Base-by-base conservation (phyloP, 2,888 invertebrate species). In the Lottia gigantea region DNA sequence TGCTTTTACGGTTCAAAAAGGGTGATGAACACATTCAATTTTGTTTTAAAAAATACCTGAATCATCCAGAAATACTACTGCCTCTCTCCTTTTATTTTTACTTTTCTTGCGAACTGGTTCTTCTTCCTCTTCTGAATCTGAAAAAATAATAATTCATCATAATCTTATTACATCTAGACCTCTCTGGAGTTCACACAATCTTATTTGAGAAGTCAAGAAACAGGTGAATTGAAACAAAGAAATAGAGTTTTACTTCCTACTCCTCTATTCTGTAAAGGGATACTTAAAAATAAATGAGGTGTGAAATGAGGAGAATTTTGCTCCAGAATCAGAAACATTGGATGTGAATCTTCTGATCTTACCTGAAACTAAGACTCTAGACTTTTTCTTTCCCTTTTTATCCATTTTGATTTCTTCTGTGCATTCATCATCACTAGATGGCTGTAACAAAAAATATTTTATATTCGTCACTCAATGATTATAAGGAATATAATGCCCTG, bases 11-110 rank as follows among this genome's bases (percentile, higher is more conserved):
- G n/a, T n/a, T n/a, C n/a, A n/a, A n/a, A n/a, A n/a, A n/a, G n/a
- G n/a, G n/a, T n/a, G n/a, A n/a, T n/a, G n/a, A n/a, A n/a, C n/a
- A n/a, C n/a, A n/a, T n/a, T n/a, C n/a, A n/a, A n/a, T n/a, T n/a
- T n/a, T n/a, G n/a, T n/a, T n/a, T n/a, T n/a, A n/a, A n/a, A 49
- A 19, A 55, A 31, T 66, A 84, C 83, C 83, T 74, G 82, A 80
- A 46, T 82, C 82, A 61, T 76, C 77, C n/a, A 80, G 69, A 66
- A 75, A 76, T 14, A 77, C 73, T 15, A 76, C 68, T 7, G 71
- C 67, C 25, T 75, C 71, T 66, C 81, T 82, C 64, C 77, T 78
- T 62, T 71, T 75, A 66, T 68, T 71, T 55, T 78, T 80, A 46
- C 68, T 74, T 62, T 79, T 77, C 66, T 77, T 74, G 19, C 76